Evolutionary conservation across 2,888 invertebrate species (phyloP), one percentile per base, ranked within the genome.

Genomic region (Metalampra italica): DNA sequence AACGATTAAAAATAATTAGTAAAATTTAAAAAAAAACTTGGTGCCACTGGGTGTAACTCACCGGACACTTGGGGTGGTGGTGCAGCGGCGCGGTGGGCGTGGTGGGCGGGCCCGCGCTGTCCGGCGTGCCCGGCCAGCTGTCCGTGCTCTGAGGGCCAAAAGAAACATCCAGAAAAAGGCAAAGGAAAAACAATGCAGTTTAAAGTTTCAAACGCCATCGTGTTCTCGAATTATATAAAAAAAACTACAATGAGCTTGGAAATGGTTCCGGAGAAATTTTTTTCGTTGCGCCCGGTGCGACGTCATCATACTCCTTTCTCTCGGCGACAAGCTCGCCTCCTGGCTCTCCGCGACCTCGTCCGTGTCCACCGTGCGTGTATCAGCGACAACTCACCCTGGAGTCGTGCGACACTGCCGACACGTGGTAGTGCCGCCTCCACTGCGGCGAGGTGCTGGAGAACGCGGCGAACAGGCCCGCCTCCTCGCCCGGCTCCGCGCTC

Each of bases 51-150:
- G 22, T 22, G 22, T 22, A 22, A 71, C 83, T 79, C 46, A 89
- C 90, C 44, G 90, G 90, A 54, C 90, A 90, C 54, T 84, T 85
- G 44, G 85, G 85, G 44, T 85, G 88, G 37, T 88, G 88, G 46
- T 80, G 82, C 1, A 69, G 51, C 0, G 87, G 80, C 13, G 83
- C 84, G 0, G 88, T 86, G 42, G 89, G 88, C 0, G 88, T 87
- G 49, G 85, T 86, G 1, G 87, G 86, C 1, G 87, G 88, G 0
- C 87, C 88, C 22, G 85, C 90, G 56, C 89, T 90, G 67, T 89
- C 90, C 9, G 89, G 90, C 1, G 90, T 90, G 32, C 90, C 89
- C 9, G 90, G 90, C 87, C 90, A 90, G 45, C 89, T 90, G 66
- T 90, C 90, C 53, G 90, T 90, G 49, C 90, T 88, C 88, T 88